Evolutionary conservation across 2,888 invertebrate genomes (phyloP).

Genomic region (Drosophila borborema): DNA sequence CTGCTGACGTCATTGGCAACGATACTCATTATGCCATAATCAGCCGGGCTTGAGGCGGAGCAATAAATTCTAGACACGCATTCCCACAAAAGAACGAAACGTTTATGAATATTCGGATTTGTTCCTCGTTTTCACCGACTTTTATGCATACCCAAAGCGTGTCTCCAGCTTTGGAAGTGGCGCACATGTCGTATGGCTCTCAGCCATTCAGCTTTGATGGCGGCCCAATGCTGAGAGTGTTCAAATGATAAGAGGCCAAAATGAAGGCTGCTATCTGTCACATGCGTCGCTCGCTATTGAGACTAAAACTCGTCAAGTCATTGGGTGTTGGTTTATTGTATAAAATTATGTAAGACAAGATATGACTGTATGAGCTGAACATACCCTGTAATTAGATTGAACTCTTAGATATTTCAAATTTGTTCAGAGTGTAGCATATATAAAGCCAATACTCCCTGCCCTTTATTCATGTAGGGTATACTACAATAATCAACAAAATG

Average conservation of each 20-base stretch:
- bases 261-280: constrained; percentile 42
- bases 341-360: neutral
- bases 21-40: constrained; percentile 55
- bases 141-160: constrained; percentile 22
- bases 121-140: constrained; percentile 9
- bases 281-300: constrained; percentile 3
- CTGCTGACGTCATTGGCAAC: constrained; percentile 63
- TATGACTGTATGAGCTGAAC: neutral
- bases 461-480: neutral
- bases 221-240: neutral
- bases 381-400: neutral
- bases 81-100: constrained; percentile 58
- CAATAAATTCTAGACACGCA: constrained; percentile 72
- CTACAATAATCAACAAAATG: constrained; percentile 11
- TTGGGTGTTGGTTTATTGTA: constrained; percentile 14
- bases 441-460: neutral
- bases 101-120: constrained; percentile 47
- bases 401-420: neutral
- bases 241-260: constrained; percentile 55
- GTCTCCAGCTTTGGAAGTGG: constrained; percentile 50
- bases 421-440: too few relatives aligned
- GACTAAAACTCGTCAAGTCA: constrained; percentile 35
- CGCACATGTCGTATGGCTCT: constrained; percentile 55
- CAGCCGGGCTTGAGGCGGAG: constrained; percentile 23
- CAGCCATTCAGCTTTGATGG: constrained; percentile 12